Evolutionary conservation across 1,140 invertebrate species (phyloP).

Genomic region (Asobara japonica): DNA sequence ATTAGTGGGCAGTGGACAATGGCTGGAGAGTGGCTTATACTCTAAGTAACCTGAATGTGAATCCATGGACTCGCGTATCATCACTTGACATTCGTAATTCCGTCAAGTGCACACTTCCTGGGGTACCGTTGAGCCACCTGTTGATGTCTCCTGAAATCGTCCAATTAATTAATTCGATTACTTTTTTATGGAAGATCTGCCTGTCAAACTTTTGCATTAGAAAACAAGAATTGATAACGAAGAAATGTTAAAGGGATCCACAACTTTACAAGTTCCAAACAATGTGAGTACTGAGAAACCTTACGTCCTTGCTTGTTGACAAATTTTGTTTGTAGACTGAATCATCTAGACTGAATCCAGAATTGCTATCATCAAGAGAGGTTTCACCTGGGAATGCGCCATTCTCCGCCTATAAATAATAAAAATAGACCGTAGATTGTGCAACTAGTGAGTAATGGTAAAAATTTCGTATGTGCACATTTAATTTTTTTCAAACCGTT

Average conservation of each 20-base stretch:
- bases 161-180: no score
- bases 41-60: constrained; percentile 53
- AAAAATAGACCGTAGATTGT: background rate
- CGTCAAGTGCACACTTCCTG: constrained; percentile 62
- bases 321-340: constrained; percentile 57
- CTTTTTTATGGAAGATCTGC: no score
- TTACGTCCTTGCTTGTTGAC: constrained; percentile 57
- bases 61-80: constrained; percentile 44
- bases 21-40: constrained; percentile 47
- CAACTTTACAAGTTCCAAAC: no score
- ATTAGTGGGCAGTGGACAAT: constrained; percentile 59
- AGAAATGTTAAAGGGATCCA: no score
- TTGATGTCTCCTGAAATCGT: constrained; percentile 47
- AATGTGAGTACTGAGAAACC: constrained; percentile 43
- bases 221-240: no score
- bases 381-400: constrained; percentile 50
- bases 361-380: constrained; percentile 60
- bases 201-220: no score
- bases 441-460: background rate
- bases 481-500: no score
- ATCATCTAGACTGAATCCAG: constrained; percentile 58
- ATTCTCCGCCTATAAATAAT: constrained; percentile 50
- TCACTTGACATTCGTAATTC: constrained; percentile 40
- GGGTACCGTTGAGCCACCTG: constrained; percentile 47
- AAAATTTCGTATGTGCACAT: background rate